phyloP scores from a whole-genome alignment of 2,113 vertebrate species.

The Myodes glareolus region DNA sequence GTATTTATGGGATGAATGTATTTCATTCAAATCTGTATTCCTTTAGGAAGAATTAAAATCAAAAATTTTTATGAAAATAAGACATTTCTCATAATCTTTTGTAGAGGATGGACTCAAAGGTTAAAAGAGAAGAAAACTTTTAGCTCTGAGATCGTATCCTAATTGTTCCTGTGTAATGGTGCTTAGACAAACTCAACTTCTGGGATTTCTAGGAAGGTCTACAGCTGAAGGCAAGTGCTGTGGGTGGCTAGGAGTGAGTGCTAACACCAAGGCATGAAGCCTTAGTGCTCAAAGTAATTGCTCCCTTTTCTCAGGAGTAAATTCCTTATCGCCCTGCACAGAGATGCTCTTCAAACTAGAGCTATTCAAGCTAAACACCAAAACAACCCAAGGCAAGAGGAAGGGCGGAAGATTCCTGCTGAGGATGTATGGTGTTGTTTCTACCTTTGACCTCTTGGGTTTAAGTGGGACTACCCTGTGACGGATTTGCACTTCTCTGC shows the following conservation, averaged over 20 bases:
- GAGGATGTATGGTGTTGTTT: background rate
- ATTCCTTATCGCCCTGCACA: background rate
- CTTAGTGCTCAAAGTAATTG: background rate
- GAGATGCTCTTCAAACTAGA: background rate
- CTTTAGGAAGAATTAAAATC: conserved; percentile 84
- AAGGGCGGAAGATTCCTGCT: background rate
- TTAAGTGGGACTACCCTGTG: background rate
- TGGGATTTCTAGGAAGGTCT: background rate
- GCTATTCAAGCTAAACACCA: background rate
- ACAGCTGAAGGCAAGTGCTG: background rate
- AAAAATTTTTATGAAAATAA: conserved; percentile 53
- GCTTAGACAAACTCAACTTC: background rate
- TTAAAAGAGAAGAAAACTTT: background rate
- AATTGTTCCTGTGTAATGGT: background rate
- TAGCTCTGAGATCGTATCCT: background rate
- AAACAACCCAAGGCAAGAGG: background rate
- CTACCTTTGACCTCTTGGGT: background rate
- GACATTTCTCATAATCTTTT: background rate
- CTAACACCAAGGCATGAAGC: too few species aligned
- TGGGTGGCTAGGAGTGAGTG: background rate
- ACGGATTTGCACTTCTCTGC: background rate
- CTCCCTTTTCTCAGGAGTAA: background rate
- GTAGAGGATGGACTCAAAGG: background rate
- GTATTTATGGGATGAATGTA: conserved; percentile 88
- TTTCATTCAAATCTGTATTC: conserved; percentile 83